Conservation (phyloP, 2,888 invertebrate genomes). For the Archaeoteleia sp. region DNA sequence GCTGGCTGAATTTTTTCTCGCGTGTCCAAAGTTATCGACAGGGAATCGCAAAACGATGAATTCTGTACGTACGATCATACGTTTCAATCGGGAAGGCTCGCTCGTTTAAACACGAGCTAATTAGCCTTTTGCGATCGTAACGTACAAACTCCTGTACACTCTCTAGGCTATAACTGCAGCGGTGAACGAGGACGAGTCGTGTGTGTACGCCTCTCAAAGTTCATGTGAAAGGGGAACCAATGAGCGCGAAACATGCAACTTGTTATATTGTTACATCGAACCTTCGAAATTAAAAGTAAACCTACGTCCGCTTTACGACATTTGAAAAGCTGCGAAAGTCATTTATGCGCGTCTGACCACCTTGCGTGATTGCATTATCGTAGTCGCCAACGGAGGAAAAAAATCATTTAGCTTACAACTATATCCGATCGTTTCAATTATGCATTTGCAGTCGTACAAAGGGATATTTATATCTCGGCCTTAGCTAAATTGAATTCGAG, state of each 20-base stretch:
- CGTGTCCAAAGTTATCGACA: slow-evolving; percentile 51
- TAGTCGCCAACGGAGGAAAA: no score
- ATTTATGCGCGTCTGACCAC: no score
- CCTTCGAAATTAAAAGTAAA: slow-evolving; percentile 37
- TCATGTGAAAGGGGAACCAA: slow-evolving; percentile 69
- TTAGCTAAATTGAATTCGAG: no score
- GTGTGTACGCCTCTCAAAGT: slow-evolving; percentile 63
- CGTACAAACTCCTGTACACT: slow-evolving; percentile 54
- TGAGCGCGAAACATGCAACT: slow-evolving; percentile 61
- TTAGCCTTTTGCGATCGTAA: slow-evolving; percentile 60
- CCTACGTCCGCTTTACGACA: slow-evolving; percentile 31
- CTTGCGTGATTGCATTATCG: no score
- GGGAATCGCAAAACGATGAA: slow-evolving; percentile 54
- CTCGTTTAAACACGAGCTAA: slow-evolving; percentile 60
- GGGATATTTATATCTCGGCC: no score
- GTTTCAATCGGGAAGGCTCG: slow-evolving; percentile 54
- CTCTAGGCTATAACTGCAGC: slow-evolving; percentile 49
- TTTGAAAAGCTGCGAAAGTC: slow-evolving; percentile 27
- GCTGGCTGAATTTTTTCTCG: slow-evolving; percentile 50
- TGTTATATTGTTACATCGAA: slow-evolving; percentile 52
- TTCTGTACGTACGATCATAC: slow-evolving; percentile 54
- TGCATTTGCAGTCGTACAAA: no score
- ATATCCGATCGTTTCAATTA: no score
- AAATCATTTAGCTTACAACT: no score
- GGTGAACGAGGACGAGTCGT: slow-evolving; percentile 66